Percentiles rank a stretch among this genome's conserved stretches.
These are phyloP conservation scores for Hydropsyche betteni DNA, from an alignment of 2,888 invertebrate genomes.

Conservation along the genomic window DNA sequence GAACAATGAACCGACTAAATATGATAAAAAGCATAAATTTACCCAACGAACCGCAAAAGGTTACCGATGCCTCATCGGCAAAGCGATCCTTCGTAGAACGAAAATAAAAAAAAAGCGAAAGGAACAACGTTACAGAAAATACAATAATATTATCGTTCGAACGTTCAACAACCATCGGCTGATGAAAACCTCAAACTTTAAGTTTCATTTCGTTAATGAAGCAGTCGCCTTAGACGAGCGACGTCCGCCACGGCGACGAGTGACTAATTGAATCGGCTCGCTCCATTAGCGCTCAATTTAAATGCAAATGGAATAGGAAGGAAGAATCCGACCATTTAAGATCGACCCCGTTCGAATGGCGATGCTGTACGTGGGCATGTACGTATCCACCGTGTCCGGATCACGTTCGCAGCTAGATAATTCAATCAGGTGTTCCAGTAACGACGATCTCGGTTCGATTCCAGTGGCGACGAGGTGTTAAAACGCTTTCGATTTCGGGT, in stretches of 20 bases:
- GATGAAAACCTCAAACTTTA: slow-evolving; percentile 10
- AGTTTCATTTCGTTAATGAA: slow-evolving; percentile 18
- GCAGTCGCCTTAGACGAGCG: slow-evolving; percentile 8
- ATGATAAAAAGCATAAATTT: too few relatives aligned
- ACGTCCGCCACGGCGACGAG: slow-evolving; percentile 9
- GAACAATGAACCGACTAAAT: too few relatives aligned
- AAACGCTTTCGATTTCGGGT: too few relatives aligned
- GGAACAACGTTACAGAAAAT: too few relatives aligned
- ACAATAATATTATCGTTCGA: not conserved
- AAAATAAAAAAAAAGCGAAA: too few relatives aligned
- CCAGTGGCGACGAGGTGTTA: too few relatives aligned
- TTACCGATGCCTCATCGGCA: too few relatives aligned
- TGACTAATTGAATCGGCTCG: slow-evolving; percentile 45
- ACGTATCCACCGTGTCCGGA: not conserved
- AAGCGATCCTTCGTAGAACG: too few relatives aligned
- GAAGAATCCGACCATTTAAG: slow-evolving; percentile 38
- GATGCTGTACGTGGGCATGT: not conserved
- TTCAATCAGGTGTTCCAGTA: slow-evolving; percentile 12
- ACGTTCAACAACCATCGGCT: not conserved
- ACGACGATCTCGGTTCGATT: too few relatives aligned
- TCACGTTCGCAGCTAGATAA: slow-evolving; percentile 22
- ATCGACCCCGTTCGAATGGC: slow-evolving; percentile 14
- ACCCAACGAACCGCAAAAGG: too few relatives aligned
- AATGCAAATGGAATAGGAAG: slow-evolving; percentile 45
- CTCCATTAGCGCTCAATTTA: slow-evolving; percentile 47